These are phyloP conservation scores for Latheticus oryzae DNA, from an alignment of 2,888 invertebrate genomes.

Conservation along the genomic window DNA sequence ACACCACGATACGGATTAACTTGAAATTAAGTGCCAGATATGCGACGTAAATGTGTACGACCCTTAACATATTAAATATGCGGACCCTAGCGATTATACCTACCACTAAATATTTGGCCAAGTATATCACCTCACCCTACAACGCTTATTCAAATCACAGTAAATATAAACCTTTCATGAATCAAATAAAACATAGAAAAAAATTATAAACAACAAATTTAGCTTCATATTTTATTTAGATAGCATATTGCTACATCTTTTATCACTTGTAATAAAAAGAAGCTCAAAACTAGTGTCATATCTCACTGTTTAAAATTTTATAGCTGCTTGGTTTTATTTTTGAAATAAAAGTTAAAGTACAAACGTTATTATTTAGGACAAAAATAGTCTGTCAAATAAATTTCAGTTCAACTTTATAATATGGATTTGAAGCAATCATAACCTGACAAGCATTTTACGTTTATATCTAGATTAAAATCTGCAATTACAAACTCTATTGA, in stretches of 20 bases:
- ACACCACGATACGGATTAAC: constrained; percentile 43
- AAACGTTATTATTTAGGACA: no score
- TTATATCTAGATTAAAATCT: no score
- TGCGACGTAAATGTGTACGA: constrained; percentile 41
- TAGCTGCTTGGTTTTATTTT: no score
- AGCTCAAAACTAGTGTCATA: no score
- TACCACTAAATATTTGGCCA: constrained; percentile 39
- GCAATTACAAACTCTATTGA: no score
- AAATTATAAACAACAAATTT: constrained; percentile 6
- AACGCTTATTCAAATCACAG: constrained; percentile 9
- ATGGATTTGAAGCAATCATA: neutral
- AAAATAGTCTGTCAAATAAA: no score
- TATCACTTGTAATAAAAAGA: constrained; percentile 21
- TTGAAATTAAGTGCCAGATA: constrained; percentile 45
- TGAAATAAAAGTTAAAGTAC: no score
- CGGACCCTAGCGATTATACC: constrained; percentile 43
- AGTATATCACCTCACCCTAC: constrained; percentile 31
- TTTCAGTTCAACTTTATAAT: neutral
- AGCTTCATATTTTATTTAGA: constrained; percentile 20
- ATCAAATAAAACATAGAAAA: neutral
- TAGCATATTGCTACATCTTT: constrained; percentile 28
- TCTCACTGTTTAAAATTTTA: constrained; percentile 14
- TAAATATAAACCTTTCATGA: neutral
- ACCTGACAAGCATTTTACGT: neutral
- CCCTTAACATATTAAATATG: constrained; percentile 44